These are phyloP conservation scores for Threskiornis aethiopicus DNA, from an alignment of 2,797 vertebrate genomes.

Conservation along the genomic window DNA sequence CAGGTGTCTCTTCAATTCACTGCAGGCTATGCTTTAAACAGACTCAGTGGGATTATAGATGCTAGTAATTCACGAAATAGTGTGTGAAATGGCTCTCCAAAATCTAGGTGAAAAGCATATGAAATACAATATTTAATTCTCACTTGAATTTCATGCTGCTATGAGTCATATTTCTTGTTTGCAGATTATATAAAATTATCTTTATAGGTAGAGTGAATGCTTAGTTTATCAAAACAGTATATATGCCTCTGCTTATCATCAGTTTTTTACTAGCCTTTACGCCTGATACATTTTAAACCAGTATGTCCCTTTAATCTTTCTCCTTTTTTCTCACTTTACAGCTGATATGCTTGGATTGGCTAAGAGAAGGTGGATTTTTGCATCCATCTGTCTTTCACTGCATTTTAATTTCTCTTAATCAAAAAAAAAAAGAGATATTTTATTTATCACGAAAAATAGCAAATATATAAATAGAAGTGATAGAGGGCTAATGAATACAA, in stretches of 20 bases:
- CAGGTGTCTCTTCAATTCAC: background rate
- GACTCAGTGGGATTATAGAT: background rate
- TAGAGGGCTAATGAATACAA: background rate
- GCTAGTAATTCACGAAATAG: background rate
- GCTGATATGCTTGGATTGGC: background rate
- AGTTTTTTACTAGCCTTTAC: background rate
- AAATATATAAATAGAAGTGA: background rate
- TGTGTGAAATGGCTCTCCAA: background rate
- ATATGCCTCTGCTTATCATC: background rate
- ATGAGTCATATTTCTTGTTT: background rate
- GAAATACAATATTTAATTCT: background rate
- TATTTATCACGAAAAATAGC: background rate
- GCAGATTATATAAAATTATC: background rate
- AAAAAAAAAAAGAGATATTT: background rate
- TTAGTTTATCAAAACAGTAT: background rate
- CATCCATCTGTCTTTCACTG: background rate
- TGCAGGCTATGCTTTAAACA: background rate
- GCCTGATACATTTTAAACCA: background rate
- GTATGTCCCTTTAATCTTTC: background rate
- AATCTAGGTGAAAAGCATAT: background rate
- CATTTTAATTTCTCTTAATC: background rate
- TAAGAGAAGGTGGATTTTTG: background rate
- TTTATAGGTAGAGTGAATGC: background rate
- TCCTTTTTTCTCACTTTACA: background rate
- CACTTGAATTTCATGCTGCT: background rate